These are phyloP conservation scores for Lordiphosa andalusiaca DNA, from an alignment of 2,888 invertebrate species.

Conservation along the genomic window DNA sequence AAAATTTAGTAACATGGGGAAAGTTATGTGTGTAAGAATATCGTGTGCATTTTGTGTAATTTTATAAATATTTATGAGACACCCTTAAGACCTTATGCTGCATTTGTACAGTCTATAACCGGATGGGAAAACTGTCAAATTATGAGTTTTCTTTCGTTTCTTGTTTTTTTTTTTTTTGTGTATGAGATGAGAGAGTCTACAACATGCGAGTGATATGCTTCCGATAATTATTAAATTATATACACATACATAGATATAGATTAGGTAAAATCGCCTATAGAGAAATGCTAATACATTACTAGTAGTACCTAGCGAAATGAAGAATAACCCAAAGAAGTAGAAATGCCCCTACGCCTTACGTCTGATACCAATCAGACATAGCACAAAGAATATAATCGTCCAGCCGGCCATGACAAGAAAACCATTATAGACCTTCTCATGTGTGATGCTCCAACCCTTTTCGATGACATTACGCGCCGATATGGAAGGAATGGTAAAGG, in stretches of 20 bases:
- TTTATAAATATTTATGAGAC: slow-evolving; percentile 69
- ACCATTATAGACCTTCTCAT: slow-evolving; percentile 87
- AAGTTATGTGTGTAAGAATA: slow-evolving; percentile 47
- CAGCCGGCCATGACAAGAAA: slow-evolving; percentile 85
- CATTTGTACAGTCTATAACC: slow-evolving; percentile 1
- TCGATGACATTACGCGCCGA: slow-evolving; percentile 88
- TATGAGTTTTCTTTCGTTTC: slow-evolving; percentile 22
- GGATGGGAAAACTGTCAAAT: slow-evolving; percentile 13
- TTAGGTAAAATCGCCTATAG: slow-evolving; percentile 64
- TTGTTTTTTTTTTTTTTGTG: slow-evolving; percentile 8
- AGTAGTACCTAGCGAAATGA: slow-evolving; percentile 31
- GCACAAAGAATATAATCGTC: slow-evolving; percentile 83
- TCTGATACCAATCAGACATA: slow-evolving; percentile 83
- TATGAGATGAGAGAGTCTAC: slow-evolving; percentile 57
- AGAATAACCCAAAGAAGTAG: slow-evolving; percentile 12
- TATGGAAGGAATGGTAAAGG: slow-evolving; percentile 89
- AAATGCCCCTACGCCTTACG: slow-evolving; percentile 77
- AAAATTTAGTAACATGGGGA: slow-evolving; percentile 10
- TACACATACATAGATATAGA: slow-evolving; percentile 20
- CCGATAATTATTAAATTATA: slow-evolving; percentile 69
- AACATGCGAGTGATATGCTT: slow-evolving; percentile 72
- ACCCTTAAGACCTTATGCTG: slow-evolving; percentile 61
- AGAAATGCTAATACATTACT: slow-evolving; percentile 61
- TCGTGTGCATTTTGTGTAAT: slow-evolving; percentile 36
- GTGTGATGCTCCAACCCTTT: slow-evolving; percentile 86